Evolutionary conservation across 1,140 invertebrate species (phyloP), one percentile per base, ranked within the genome.

Genomic region (Thaumetopoea pityocampa): DNA sequence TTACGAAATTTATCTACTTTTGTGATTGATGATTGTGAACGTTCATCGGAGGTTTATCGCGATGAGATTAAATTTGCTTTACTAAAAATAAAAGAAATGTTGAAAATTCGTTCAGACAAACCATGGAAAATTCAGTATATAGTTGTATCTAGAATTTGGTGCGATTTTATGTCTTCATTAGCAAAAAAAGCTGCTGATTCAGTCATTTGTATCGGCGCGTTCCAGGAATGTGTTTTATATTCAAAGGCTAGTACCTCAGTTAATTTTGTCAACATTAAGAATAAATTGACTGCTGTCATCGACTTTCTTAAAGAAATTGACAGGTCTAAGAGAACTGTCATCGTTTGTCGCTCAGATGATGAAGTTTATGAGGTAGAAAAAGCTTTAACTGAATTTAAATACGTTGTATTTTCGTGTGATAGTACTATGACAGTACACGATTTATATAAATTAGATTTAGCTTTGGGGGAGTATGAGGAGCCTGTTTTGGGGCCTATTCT

Each of bases 201-300:
- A 0, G 68, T 82, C 1, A 36, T 85, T 0, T 73, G 70, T 18
- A 76, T 85, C 9, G 62, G 73, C 2, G 67, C 82, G 1, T 76
- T 77, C 15, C 69, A 81, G 51, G 82, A 85, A 48, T 77, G 74
- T 33, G 71, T 82, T 0, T 33, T 82, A 4, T 85, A 85, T 42
- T 76, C 80, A 2, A 77, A 81, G 51, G 51, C 60, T 0, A 64
- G 62, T 30, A 74, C 67, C 6, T 52, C 64, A 0, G 67, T 82
- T 2, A 59, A 58, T 34, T 79, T 81, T 35, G 47, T 81, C 4
- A 59, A 52, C 17, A 54, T 53, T 15, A 57, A 69, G 15, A 65
- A 71, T 9, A 72, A 82, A 48, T 9, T 69, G 3, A 29, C 53
- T 1, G 28, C 42, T 9, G 46, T 78, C 1, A 19, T 64, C 4